Evolutionary conservation across 2,797 vertebrate species (phyloP), one percentile per base, ranked within the genome.

Genomic region (Arvicola amphibius): DNA sequence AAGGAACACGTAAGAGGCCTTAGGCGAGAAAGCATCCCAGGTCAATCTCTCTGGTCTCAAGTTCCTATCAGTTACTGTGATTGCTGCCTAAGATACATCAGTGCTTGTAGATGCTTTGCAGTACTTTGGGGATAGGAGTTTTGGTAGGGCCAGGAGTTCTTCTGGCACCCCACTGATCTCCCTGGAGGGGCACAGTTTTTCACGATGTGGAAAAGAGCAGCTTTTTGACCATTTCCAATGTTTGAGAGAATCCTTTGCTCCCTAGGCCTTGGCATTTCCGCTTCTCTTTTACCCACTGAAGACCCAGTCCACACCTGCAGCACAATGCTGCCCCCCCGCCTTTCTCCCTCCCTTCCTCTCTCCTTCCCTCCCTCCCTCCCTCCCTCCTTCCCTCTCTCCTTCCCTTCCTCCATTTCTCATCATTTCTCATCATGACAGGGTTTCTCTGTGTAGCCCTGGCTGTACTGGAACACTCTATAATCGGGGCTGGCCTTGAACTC

Each of bases 211-310:
- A 88, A 87, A 91, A 77, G 2, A 4, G 71, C 9, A 34, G 37
- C 17, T 29, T 73, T 89, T 94, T 65, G 32, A 69, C 46, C 43
- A 65, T 92, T 88, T 96, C 56, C 76, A 92, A 89, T 88, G 29
- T 78, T 19, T 59, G 85, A 71, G 34, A 71, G 67, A 78, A 77
- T 65, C 34, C 56, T 46, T 51, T 85, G 51, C 59, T 16, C 25
- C 2, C 61, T 73, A 37, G 59, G 34, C 95, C n/a, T 92, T 40
- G 37, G 9, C 76, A 87, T 40, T 96, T 96, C 48, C 61, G 16
- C 51, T 86, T 79, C 53, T 86, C n/a, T 76, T 90, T 80, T 59
- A 73, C 37, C 56, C 5, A 4, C 17, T 37, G 48, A 84, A 80
- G 34, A 63, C 6, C 21, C 46, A 46, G 27, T 83, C 23, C 46